Conservation (phyloP, 1,140 invertebrate species). For the Yoshiicerus persimilis region DNA sequence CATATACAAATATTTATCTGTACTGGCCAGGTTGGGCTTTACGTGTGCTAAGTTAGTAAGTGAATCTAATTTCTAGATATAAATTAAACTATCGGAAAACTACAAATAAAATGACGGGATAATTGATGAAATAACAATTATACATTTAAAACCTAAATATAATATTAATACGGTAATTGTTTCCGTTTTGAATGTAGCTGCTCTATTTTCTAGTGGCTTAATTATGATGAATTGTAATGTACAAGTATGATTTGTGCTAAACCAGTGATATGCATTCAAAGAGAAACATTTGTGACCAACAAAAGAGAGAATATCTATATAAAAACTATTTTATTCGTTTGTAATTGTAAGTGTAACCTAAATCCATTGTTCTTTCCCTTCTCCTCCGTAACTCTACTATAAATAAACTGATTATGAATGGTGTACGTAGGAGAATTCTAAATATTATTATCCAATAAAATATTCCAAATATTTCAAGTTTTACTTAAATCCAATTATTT, state of each 20-base stretch:
- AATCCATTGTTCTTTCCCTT: background rate
- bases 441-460: background rate
- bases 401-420: too few species aligned
- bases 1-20: too few species aligned
- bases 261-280: background rate
- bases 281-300: background rate
- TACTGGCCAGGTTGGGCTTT: too few species aligned
- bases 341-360: background rate
- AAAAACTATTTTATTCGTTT: background rate
- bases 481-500: too few species aligned
- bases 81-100: too few species aligned
- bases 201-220: background rate
- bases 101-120: too few species aligned
- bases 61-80: too few species aligned
- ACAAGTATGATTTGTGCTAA: background rate
- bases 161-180: background rate
- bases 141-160: too few species aligned
- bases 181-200: background rate
- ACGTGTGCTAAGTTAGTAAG: too few species aligned
- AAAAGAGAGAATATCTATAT: background rate
- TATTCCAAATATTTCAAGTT: background rate
- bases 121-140: too few species aligned
- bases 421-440: too few species aligned
- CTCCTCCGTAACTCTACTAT: background rate
- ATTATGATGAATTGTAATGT: background rate